Conservation (phyloP, 2,113 vertebrate genomes). For the sheep (Ovis aries) region ARS-UI_Ramb_v3.0 NC_056059.1:48224001-48224500, state of each 20-base stretch:
- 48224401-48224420: background rate
- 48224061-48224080: background rate
- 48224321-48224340: background rate
- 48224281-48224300: background rate
- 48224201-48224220: background rate
- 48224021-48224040: background rate
- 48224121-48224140: background rate
- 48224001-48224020: background rate
- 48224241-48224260: background rate
- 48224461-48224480: background rate
- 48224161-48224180: background rate
- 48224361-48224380: background rate
- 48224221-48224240: background rate
- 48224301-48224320: background rate
- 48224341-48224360: background rate
- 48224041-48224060: background rate
- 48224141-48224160: background rate
- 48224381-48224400: background rate
- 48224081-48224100: background rate
- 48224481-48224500: background rate
- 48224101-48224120: background rate
- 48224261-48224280: background rate
- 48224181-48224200: background rate
- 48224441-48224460: background rate
- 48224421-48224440: too few relatives aligned